Evolutionary conservation across 2,797 vertebrate species (phyloP).

Genomic region (Gorsachius magnificus): DNA sequence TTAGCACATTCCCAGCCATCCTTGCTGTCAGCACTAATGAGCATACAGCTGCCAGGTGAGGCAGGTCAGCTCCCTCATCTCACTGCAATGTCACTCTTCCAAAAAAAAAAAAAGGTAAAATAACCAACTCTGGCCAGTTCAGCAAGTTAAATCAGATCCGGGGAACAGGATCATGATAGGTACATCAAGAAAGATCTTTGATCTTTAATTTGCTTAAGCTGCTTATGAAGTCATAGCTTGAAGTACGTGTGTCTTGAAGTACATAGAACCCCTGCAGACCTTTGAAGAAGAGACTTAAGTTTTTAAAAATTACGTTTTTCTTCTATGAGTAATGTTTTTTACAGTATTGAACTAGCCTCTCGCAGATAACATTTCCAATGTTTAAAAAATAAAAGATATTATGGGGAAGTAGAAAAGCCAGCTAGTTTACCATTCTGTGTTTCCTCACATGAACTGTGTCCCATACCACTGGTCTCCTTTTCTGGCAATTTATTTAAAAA

Average conservation of each 20-base stretch:
- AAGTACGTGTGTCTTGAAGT: neutral
- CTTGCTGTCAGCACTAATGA: neutral
- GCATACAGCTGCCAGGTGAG: neutral
- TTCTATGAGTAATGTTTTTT: neutral
- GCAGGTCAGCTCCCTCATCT: neutral
- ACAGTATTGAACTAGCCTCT: neutral
- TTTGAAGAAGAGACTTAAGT: neutral
- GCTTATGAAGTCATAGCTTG: neutral
- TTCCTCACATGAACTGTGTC: neutral
- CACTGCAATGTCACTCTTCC: neutral
- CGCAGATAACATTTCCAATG: neutral
- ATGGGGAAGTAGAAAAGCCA: neutral
- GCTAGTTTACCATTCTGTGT: neutral
- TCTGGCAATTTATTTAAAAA: neutral
- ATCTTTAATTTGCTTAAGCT: neutral
- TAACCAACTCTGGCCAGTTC: neutral
- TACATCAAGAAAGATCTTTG: neutral
- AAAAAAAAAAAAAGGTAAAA: neutral
- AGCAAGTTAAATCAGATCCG: neutral
- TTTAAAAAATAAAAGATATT: neutral
- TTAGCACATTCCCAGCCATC: neutral
- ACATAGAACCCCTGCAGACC: neutral
- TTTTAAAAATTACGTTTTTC: neutral
- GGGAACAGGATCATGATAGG: neutral
- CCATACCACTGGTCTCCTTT: neutral